A percentile compares a stretch with the other conserved stretches of the same genome.
Conservation (phyloP, 2,797 vertebrate species). For the Diplodus puntazzo region DNA sequence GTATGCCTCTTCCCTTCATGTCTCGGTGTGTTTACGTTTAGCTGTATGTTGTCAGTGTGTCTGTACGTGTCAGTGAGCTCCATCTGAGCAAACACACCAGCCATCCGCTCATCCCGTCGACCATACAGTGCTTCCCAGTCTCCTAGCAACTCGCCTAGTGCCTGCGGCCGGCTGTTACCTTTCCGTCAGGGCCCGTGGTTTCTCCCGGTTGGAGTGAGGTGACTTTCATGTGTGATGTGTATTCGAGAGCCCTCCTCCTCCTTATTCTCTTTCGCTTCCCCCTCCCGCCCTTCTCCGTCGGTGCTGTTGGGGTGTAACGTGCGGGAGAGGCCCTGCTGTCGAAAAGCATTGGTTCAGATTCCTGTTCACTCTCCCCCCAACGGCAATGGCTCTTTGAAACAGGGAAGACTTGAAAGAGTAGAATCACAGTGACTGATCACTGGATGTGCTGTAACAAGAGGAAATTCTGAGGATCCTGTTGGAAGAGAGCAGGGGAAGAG, state of each 20-base stretch:
- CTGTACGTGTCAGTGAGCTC: slow-evolving; percentile 68
- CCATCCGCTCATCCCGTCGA: slow-evolving; percentile 62
- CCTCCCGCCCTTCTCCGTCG: slow-evolving; percentile 35
- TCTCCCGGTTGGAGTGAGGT: slow-evolving; percentile 76
- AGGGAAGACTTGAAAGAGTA: slow-evolving; percentile 79
- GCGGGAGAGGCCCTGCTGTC: slow-evolving; percentile 76
- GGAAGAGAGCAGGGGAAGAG: slow-evolving; percentile 47
- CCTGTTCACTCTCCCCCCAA: slow-evolving; percentile 71
- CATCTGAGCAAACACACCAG: slow-evolving; percentile 66
- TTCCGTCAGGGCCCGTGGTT: slow-evolving; percentile 77
- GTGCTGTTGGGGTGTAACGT: slow-evolving; percentile 74
- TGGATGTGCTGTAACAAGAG: slow-evolving; percentile 79
- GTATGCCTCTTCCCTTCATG: slow-evolving; percentile 28
- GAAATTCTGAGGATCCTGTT: slow-evolving; percentile 67
- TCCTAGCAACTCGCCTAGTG: slow-evolving; percentile 81
- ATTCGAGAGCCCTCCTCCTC: slow-evolving; percentile 66
- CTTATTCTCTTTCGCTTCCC: slow-evolving; percentile 1
- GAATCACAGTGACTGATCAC: slow-evolving; percentile 80
- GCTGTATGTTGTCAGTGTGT: slow-evolving; percentile 60
- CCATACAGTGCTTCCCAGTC: slow-evolving; percentile 70
- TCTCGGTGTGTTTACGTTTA: slow-evolving; percentile 54
- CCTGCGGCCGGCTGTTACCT: slow-evolving; percentile 80
- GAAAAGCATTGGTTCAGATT: slow-evolving; percentile 81
- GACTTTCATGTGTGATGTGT: slow-evolving; percentile 82
- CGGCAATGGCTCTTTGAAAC: slow-evolving; percentile 78